Evolutionary conservation across 2,113 vertebrate species (phyloP).

Genomic region (Saimiri boliviensis): DNA sequence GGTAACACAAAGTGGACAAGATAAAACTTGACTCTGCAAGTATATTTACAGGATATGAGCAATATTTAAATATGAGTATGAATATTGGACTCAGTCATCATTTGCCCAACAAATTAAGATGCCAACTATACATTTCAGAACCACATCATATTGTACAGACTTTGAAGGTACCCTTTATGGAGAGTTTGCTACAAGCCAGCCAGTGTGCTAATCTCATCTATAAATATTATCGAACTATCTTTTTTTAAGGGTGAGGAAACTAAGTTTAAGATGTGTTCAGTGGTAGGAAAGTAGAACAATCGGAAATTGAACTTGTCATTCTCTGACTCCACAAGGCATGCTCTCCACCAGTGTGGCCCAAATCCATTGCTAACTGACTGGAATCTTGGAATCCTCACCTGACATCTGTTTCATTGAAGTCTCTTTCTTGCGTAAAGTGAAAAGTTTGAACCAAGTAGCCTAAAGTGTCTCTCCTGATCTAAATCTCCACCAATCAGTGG

Average conservation of each 20-base stretch:
- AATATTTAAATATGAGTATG: slow-evolving; percentile 73
- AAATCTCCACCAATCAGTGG: not conserved
- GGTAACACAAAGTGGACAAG: slow-evolving; percentile 68
- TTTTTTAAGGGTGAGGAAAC: not conserved
- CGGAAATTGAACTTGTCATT: not conserved
- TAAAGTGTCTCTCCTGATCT: not conserved
- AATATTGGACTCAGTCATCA: not conserved
- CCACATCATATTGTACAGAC: not conserved
- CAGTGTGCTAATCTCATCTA: not conserved
- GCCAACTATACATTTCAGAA: not conserved
- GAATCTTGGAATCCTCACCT: not conserved
- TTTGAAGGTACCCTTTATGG: not conserved
- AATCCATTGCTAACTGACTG: not conserved
- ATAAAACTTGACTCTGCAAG: slow-evolving; percentile 81
- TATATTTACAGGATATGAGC: slow-evolving; percentile 75
- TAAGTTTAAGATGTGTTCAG: not conserved
- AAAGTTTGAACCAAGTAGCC: slow-evolving; percentile 6
- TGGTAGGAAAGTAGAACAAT: not conserved
- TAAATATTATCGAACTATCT: not conserved
- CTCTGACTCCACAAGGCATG: not conserved
- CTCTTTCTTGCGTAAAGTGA: not conserved
- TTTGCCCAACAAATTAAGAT: slow-evolving; percentile 65
- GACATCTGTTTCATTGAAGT: not conserved
- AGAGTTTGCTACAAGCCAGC: not conserved
- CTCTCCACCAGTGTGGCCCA: not conserved